Conservation (phyloP, 2,797 vertebrate genomes). For the Labeo calbasu region DNA sequence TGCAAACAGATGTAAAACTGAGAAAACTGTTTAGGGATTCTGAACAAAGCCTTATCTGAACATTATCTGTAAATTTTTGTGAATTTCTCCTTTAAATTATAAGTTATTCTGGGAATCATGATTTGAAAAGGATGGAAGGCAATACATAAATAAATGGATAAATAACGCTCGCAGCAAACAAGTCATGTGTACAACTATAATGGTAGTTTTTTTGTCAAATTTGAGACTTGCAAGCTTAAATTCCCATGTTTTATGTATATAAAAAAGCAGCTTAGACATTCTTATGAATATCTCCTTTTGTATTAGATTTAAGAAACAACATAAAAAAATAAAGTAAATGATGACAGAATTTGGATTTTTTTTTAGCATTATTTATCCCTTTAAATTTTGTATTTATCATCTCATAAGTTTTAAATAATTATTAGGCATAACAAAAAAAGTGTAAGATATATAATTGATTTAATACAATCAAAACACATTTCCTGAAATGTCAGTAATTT, state of each 20-base stretch:
- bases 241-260: background rate
- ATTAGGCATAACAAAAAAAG: background rate
- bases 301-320: background rate
- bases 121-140: background rate
- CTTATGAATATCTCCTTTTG: background rate
- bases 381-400: background rate
- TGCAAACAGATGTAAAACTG: too few species aligned
- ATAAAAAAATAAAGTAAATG: background rate
- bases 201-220: background rate
- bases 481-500: slow-evolving; percentile 67
- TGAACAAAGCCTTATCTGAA: background rate
- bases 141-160: background rate
- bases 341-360: background rate
- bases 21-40: background rate
- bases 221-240: background rate
- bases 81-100: too few species aligned
- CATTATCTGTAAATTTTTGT: too few species aligned
- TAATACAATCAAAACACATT: slow-evolving; percentile 4
- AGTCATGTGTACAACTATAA: background rate
- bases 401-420: background rate
- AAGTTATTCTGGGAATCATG: background rate
- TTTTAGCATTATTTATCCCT: background rate
- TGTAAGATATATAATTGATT: background rate
- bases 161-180: background rate
- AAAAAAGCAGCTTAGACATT: background rate